Conservation (phyloP, 2,797 vertebrate species). For the Phyllotis vaccarum region DNA sequence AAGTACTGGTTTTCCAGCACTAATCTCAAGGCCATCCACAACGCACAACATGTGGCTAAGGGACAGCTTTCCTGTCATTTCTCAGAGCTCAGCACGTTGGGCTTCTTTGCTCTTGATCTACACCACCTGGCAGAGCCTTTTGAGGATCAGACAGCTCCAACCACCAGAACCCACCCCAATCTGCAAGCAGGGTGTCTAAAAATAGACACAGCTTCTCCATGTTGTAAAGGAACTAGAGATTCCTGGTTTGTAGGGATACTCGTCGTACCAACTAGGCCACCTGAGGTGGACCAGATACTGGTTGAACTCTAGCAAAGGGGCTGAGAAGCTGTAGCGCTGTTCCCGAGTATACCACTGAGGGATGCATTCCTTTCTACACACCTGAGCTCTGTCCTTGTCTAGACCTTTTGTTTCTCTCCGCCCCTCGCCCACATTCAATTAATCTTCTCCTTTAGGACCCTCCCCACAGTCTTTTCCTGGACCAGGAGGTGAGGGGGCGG, state of each 20-base stretch:
- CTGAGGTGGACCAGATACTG: background rate
- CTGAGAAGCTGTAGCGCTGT: accelerated
- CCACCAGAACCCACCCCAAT: background rate
- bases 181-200: background rate
- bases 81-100: too few species aligned
- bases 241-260: accelerated
- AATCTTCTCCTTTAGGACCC: background rate
- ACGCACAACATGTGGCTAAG: background rate
- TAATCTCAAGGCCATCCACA: background rate
- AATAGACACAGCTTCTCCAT: background rate
- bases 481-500: background rate
- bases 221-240: background rate
- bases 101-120: background rate
- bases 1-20: background rate
- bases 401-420: background rate
- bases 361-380: too few species aligned
- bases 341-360: accelerated
- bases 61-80: background rate
- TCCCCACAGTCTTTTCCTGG: too few species aligned
- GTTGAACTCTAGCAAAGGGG: too few species aligned
- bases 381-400: background rate
- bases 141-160: background rate
- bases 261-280: background rate
- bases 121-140: background rate
- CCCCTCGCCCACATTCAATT: background rate